Base-by-base conservation (phyloP, 2,797 vertebrate species). In the Malurus splendens region DNA sequence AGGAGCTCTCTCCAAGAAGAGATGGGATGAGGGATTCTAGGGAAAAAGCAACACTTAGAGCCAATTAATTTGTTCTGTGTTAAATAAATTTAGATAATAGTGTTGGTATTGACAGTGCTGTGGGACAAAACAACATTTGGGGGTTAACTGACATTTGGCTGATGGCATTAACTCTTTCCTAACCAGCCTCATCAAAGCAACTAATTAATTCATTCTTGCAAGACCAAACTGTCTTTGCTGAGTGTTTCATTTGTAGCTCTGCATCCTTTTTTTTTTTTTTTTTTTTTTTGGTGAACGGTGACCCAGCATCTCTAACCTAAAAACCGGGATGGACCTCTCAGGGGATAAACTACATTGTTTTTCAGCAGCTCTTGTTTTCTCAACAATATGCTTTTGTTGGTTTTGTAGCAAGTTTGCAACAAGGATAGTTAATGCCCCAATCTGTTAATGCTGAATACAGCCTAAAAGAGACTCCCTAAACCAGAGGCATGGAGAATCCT, bases 141-240 rank as follows among this genome's bases (percentile, higher is more conserved):
- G 60, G 90, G 75, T 85, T 89, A 86, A 79, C 62, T 79, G 89
- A 66, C 80, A 28, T 75, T 90, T 90, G 85, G 65, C 86, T 70
- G 84, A 90, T 73, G 57, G n/a, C 24, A 23, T 92, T 93, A 94
- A 91, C 92, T 87, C 68, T 73, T 87, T 81, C 81, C 71, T 84
- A 66, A 64, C 82, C 50, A 61, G 30, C 81, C 55, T 57, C 61
- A 54, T 93, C 70, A 79, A 81, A 66, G 18, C 51, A 56, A 13
- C 55, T 33, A 7, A 47, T 82, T 86, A 55, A 72, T 67, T 93
- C 23, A 16, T 92, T 42, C 56, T 93, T 54, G 30, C n/a, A 68
- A 81, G 85, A 90, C 38, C 73, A 84, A 84, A 45, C 70, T 67
- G 68, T 54, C 79, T 80, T 86, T 85, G 75, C 73, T 82, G 44